Conservation (phyloP, 2,113 vertebrate genomes). For the Orcinus orca region DNA sequence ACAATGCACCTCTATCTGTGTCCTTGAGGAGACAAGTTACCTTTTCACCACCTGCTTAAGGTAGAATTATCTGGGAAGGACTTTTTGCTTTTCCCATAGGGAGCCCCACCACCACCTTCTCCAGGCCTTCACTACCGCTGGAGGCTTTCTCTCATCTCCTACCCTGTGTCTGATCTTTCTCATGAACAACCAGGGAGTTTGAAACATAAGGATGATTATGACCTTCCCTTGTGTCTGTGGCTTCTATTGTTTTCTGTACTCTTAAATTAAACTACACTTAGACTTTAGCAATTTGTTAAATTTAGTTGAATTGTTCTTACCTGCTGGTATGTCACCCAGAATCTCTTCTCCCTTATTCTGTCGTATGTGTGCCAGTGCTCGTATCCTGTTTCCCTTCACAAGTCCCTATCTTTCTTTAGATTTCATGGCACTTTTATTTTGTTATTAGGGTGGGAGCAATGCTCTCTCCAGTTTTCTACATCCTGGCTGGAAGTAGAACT, state of each 20-base stretch:
- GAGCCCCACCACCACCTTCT: not conserved
- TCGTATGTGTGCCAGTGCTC: not conserved
- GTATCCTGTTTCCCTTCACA: not conserved
- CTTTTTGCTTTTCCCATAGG: not conserved
- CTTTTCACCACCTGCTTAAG: not conserved
- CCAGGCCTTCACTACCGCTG: not conserved
- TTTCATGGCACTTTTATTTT: not conserved
- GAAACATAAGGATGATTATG: not conserved
- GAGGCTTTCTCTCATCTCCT: not conserved
- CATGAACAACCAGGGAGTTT: not conserved
- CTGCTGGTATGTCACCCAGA: not conserved
- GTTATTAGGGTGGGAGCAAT: not conserved
- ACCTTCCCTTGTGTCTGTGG: not conserved
- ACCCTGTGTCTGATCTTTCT: not conserved
- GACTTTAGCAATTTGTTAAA: not conserved
- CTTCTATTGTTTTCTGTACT: not conserved
- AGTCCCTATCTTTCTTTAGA: not conserved
- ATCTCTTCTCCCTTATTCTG: not conserved
- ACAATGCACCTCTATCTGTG: accelerated
- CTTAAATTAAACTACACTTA: not conserved
- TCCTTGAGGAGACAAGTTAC: not conserved
- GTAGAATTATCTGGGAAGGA: not conserved
- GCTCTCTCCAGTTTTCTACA: not conserved
- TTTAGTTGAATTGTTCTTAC: not conserved
- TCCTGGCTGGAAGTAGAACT: not conserved